Evolutionary conservation across 1,140 invertebrate genomes (phyloP), one percentile per base, ranked within the genome.

Genomic region (Aphidius ervi): DNA sequence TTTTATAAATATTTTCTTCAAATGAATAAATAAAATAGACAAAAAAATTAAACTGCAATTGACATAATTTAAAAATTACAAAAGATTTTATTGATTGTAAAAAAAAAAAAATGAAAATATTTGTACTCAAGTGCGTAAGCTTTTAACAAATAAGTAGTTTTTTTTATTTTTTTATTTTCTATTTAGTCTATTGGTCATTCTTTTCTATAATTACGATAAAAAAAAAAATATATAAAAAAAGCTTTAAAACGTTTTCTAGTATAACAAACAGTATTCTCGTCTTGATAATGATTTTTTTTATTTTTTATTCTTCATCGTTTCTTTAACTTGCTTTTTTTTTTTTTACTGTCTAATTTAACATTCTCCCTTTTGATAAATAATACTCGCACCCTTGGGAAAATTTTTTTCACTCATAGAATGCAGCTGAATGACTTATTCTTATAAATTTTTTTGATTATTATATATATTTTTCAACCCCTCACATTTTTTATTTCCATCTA

Each of bases 361-460:
- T 45, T 45, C 10, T 10, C 43, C 3, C 3, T 70, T 62, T 64
- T 42, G 53, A 65, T 70, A 70, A 76, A 76, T 74, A 75, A 76
- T 74, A 69, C 72, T 63, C 59, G 52, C 67, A 63, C 68, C 58
- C 63, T 46, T 48, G 56, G 66, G 71, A 70, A 70, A 66, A 63
- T 47, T 61, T 67, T 67, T 71, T 66, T 72, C 68, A 65, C 23
- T 31, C 23, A 31, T 31, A 3, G 23, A 31, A 31, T 31, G 23
- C 23, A 31, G 69, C 73, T 75, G 74, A 76, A 75, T 76, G 73
- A 74, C 70, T 72, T 68, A 62, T 63, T 62, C 61, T 10, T 41
- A 53, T 40, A 39, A n/a, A 23, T 59, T 42, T 46, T 63, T 68
- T 70, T 62, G 63, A 66, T 67, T 63, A 63, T 67, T 62, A 16